Evolutionary conservation across 2,113 vertebrate species (phyloP), one percentile per base, ranked within the genome.

Genomic region (Leiothrix lutea): DNA sequence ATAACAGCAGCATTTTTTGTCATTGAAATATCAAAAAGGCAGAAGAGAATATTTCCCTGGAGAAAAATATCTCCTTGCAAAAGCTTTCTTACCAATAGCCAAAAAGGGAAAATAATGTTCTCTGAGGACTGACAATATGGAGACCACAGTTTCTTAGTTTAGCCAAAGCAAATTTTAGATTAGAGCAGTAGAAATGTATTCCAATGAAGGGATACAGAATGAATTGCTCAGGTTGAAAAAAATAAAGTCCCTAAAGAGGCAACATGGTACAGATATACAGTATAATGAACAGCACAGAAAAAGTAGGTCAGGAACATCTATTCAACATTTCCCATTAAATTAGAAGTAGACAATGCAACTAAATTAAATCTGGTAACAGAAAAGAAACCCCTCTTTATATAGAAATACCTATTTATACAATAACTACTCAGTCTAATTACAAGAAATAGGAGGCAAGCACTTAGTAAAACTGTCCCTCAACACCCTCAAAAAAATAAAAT

Each of bases 241-340:
- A 80, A 75, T 29, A 13, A 86, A 87, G 35, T 66, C 71, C 33
- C 65, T 51, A 18, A 89, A 87, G 58, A 75, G 31, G 22, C 33
- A 93, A 78, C 28, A n/a, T 16, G 7, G 56, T 86, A 88, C n/a
- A 92, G 48, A 56, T 50, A 77, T 8, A 67, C 28, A 81, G 12
- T 28, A 47, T 42, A 73, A 85, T 28, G 25, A 96, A 83, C 18
- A 70, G 31, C 48, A 69, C 14, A 66, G 47, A 69, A 9, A 82
- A 93, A 93, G 64, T 78, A 92, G 75, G 88, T 92, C 94, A 96
- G 71, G 48, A 86, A 54, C 38, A 74, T 19, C 51, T 81, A 67
- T 56, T 93, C 79, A 92, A 31, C 65, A 54, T 58, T 60, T 62
- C 44, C 79, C 53, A 50, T 54, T 28, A 95, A 92, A 64, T 71